Evolutionary conservation across 53 echinoderm and acorn worm genomes (phyloP).

Genomic region (Antedon mediterranea): DNA sequence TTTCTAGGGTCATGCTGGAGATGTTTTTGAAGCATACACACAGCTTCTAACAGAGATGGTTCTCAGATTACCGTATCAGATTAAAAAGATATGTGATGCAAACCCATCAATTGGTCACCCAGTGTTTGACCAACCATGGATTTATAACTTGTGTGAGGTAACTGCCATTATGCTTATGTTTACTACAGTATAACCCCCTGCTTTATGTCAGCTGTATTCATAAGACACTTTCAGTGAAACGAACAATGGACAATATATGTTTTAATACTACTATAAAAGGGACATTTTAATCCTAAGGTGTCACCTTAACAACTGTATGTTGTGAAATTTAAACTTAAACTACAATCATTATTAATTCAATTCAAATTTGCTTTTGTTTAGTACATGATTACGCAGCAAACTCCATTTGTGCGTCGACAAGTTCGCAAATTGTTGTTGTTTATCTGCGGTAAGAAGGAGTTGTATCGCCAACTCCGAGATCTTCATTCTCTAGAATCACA

Average conservation of each 20-base stretch:
- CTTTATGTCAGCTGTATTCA: background rate
- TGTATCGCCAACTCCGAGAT: conserved; percentile 87
- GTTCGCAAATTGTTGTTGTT: conserved; percentile 91
- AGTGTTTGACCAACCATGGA: conserved; percentile 95
- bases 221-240: background rate
- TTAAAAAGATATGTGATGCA: conserved; percentile 94
- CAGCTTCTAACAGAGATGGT: conserved; percentile 94
- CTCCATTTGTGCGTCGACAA: conserved; percentile 84
- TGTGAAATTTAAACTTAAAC: background rate
- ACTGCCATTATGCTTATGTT: background rate
- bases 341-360: no score
- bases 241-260: no score
- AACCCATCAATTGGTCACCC: conserved; percentile 75
- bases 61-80: conserved; percentile 86
- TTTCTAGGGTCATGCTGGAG: conserved; percentile 93
- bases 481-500: conserved; percentile 81
- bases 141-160: conserved; percentile 97
- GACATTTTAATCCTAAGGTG: background rate
- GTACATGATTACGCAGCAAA: conserved; percentile 99
- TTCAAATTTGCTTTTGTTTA: conserved; percentile 10
- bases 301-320: background rate
- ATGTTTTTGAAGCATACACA: conserved; percentile 93
- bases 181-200: no score
- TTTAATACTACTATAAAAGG: no score
- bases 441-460: conserved; percentile 93